These are phyloP conservation scores for Trichopria drosophilae DNA, from an alignment of 2,888 invertebrate species.

Conservation along the genomic window DNA sequence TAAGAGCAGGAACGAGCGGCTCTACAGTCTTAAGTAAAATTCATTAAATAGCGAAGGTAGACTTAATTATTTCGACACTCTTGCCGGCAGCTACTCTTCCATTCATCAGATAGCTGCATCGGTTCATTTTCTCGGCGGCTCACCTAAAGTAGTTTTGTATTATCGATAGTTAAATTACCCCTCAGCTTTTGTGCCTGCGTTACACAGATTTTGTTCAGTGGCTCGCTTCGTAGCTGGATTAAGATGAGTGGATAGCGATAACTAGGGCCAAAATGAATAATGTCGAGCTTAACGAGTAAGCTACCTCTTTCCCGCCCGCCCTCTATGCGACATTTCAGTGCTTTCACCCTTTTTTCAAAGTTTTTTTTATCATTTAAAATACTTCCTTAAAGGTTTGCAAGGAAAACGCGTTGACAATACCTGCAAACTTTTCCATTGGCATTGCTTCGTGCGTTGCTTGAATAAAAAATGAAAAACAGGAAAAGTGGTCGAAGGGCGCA, in stretches of 20 bases:
- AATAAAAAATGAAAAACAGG: constrained; percentile 7
- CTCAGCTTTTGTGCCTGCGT: constrained; percentile 4
- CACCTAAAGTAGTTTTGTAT: constrained; percentile 22
- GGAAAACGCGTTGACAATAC: constrained; percentile 44
- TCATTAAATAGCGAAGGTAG: too few species aligned
- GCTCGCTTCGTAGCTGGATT: constrained; percentile 16
- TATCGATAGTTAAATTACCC: constrained; percentile 25
- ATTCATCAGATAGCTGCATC: too few species aligned
- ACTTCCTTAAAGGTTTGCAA: constrained; percentile 47
- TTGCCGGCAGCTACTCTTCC: too few species aligned
- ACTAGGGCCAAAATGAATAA: constrained; percentile 41
- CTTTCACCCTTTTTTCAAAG: constrained; percentile 22
- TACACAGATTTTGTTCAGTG: constrained; percentile 6
- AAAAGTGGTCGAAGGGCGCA: constrained; percentile 27
- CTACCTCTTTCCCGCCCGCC: not conserved
- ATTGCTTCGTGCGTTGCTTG: too few species aligned
- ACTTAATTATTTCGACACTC: too few species aligned
- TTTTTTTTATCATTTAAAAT: constrained; percentile 49
- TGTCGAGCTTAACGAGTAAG: constrained; percentile 37
- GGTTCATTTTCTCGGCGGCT: not conserved
- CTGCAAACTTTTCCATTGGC: too few species aligned
- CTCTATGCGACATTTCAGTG: constrained; percentile 21
- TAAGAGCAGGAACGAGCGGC: too few species aligned
- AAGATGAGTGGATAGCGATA: constrained; percentile 30
- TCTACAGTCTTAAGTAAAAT: too few species aligned